Conservation (phyloP, 2,888 invertebrate genomes). For the Nephrocerus scutellatus region DNA sequence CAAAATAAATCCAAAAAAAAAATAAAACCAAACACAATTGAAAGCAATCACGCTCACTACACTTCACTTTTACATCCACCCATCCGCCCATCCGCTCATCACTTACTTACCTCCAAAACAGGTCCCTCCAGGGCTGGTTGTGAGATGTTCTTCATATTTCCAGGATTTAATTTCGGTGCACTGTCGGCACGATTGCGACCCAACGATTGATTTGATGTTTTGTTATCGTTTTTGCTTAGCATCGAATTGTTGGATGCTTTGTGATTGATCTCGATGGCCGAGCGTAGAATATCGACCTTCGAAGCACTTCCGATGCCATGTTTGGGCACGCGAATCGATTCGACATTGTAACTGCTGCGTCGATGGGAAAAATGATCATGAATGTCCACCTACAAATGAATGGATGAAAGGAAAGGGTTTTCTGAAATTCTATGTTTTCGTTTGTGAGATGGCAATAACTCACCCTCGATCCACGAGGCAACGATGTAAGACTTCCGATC, state of each 20-base stretch:
- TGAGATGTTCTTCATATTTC: conserved; percentile 55
- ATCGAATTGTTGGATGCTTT: conserved; percentile 50
- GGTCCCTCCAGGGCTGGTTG: conserved; percentile 53
- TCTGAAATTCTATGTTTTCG: too few species aligned
- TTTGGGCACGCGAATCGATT: conserved; percentile 39
- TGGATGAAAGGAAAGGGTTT: conserved; percentile 1
- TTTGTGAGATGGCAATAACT: conserved; percentile 38
- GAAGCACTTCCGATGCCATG: conserved; percentile 47
- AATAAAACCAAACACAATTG: conserved; percentile 35
- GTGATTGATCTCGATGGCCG: conserved; percentile 63
- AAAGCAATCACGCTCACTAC: conserved; percentile 35
- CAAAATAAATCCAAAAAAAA: conserved; percentile 2
- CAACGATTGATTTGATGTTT: conserved; percentile 57
- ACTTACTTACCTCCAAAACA: conserved; percentile 51
- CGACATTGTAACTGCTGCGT: conserved; percentile 48
- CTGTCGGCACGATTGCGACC: conserved; percentile 54
- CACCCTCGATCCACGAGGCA: conserved; percentile 59
- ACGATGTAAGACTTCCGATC: conserved; percentile 64
- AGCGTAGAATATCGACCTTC: conserved; percentile 60
- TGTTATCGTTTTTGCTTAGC: conserved; percentile 45
- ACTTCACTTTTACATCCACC: not conserved
- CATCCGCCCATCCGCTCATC: not conserved
- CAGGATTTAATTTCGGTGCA: conserved; percentile 55
- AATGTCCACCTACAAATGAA: conserved; percentile 46
- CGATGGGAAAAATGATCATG: conserved; percentile 47